phyloP scores from a whole-genome alignment of 1,140 invertebrate genomes.

The Neelides sp. region DNA sequence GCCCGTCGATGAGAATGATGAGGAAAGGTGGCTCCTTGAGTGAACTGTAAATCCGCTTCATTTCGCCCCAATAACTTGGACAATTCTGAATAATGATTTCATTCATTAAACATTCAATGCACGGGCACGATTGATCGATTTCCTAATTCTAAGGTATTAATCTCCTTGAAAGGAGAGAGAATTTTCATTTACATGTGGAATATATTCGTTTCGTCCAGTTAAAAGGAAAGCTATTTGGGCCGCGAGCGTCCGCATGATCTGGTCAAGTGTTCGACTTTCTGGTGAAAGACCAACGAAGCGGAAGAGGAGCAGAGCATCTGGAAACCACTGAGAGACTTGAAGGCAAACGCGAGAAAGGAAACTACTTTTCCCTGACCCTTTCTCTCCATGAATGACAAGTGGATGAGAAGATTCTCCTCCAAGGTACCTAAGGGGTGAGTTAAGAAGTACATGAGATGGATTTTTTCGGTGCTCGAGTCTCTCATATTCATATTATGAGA shows the following conservation, averaged over 20 bases:
- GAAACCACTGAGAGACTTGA: slow-evolving; percentile 51
- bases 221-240: slow-evolving; percentile 51
- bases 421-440: slow-evolving; percentile 46
- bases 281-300: slow-evolving; percentile 54
- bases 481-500: neutral
- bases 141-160: too few relatives aligned
- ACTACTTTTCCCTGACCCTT: slow-evolving; percentile 56
- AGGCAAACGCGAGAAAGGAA: slow-evolving; percentile 46
- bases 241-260: slow-evolving; percentile 50
- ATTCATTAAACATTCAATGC: too few relatives aligned
- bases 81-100: too few relatives aligned
- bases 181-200: slow-evolving; percentile 44
- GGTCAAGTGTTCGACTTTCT: slow-evolving; percentile 50
- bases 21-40: slow-evolving; percentile 41
- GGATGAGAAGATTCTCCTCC: slow-evolving; percentile 45
- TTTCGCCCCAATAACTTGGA: slow-evolving; percentile 39
- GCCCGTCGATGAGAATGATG: slow-evolving; percentile 54
- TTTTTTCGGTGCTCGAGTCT: neutral
- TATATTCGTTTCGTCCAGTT: slow-evolving; percentile 43
- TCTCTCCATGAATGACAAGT: slow-evolving; percentile 58
- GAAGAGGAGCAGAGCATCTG: slow-evolving; percentile 46
- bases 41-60: slow-evolving; percentile 42
- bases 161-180: too few relatives aligned
- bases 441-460: neutral
- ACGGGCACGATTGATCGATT: too few relatives aligned